A percentile compares a stretch with the other conserved stretches of the same genome.
Conservation (phyloP, 2,113 vertebrate genomes). For the Hyperoodon ampullatus region DNA sequence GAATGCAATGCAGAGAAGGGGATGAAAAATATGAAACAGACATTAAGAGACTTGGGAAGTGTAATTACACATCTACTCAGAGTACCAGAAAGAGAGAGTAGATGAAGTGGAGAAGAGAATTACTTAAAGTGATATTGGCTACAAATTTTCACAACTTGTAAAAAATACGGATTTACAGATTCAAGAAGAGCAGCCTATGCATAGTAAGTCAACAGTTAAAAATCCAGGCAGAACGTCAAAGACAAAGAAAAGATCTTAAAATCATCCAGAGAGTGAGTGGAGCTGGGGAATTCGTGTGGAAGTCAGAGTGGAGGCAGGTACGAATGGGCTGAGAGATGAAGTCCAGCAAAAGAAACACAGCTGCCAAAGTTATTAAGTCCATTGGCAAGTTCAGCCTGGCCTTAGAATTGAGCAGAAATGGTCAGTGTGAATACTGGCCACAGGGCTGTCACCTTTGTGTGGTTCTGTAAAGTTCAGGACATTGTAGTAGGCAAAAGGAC, state of each 20-base stretch:
- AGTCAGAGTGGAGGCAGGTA: background rate
- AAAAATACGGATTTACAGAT: background rate
- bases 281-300: background rate
- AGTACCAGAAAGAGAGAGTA: background rate
- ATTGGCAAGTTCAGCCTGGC: conserved; percentile 92
- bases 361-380: conserved; percentile 80
- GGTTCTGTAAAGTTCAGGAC: conserved; percentile 91
- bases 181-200: background rate
- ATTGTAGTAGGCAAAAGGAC: conserved; percentile 90
- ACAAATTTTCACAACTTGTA: background rate
- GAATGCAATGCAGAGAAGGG: background rate
- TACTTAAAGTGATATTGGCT: background rate
- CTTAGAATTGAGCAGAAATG: conserved; percentile 89
- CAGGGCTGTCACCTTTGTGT: conserved; percentile 92
- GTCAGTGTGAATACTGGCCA: conserved; percentile 94
- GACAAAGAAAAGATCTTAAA: background rate
- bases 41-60: background rate
- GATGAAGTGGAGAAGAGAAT: background rate
- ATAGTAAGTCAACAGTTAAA: background rate
- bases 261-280: background rate
- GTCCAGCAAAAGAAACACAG: background rate
- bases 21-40: background rate
- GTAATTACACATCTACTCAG: background rate
- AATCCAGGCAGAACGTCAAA: background rate
- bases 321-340: background rate